Percentiles rank a stretch among this genome's conserved stretches.
These are phyloP conservation scores for Triplophysa tibetana DNA, from an alignment of 2,113 vertebrate species.

Conservation along the genomic window DNA sequence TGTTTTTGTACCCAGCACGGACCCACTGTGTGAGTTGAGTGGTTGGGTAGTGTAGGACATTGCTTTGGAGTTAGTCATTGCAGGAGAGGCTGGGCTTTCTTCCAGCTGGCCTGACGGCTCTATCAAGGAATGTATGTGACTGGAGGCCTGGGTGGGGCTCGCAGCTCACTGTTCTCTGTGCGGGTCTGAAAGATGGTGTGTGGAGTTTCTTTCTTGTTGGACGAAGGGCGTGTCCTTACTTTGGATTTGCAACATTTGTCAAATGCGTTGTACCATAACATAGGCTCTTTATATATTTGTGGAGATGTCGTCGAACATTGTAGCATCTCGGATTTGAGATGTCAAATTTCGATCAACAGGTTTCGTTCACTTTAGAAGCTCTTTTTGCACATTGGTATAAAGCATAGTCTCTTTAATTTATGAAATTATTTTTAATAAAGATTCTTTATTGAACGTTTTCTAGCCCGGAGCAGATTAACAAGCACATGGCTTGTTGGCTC, in stretches of 20 bases:
- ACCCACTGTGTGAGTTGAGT: conserved; percentile 47
- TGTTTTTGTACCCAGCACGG: conserved; percentile 39
- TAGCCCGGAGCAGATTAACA: not conserved
- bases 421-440: not conserved
- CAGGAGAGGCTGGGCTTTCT: conserved; percentile 74
- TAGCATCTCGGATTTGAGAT: not conserved
- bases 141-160: conserved; percentile 76
- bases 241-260: conserved; percentile 39
- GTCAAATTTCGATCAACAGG: not conserved
- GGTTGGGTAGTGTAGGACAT: conserved; percentile 65
- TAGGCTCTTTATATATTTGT: conserved; percentile 43
- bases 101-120: conserved; percentile 76
- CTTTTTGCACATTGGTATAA: no score
- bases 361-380: no score
- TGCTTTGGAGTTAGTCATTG: conserved; percentile 76
- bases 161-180: conserved; percentile 44
- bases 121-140: conserved; percentile 79
- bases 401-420: no score
- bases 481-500: not conserved
- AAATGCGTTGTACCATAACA: conserved; percentile 29
- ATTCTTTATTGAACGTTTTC: not conserved
- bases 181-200: conserved; percentile 46
- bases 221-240: conserved; percentile 46
- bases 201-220: conserved; percentile 18
- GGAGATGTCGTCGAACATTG: not conserved